These are phyloP conservation scores for Buceros bicornis DNA, from an alignment of 2,797 vertebrate species.

Conservation along the genomic window DNA sequence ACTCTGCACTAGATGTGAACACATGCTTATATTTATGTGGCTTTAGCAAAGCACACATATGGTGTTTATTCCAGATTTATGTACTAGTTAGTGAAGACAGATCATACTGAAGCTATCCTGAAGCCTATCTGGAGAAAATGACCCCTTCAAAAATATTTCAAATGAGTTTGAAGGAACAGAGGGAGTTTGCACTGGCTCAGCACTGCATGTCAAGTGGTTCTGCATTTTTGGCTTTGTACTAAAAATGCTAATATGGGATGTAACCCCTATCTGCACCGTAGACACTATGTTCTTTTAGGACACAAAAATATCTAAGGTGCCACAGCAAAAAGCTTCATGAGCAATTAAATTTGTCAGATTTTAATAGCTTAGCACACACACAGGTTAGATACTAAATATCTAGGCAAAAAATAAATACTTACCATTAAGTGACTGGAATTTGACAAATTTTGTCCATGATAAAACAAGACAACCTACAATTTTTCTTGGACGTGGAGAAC, in stretches of 20 bases:
- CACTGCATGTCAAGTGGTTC: not conserved
- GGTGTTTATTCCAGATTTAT: not conserved
- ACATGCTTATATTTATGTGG: not conserved
- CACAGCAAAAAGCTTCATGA: not conserved
- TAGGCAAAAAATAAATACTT: not conserved
- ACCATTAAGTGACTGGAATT: not conserved
- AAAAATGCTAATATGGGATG: not conserved
- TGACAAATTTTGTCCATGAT: not conserved
- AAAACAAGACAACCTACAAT: not conserved
- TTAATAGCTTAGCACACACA: not conserved
- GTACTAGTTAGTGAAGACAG: not conserved
- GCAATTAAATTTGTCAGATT: not conserved
- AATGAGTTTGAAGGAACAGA: not conserved
- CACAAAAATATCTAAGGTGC: not conserved
- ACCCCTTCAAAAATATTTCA: not conserved
- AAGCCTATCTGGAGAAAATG: not conserved
- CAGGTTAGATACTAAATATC: not conserved
- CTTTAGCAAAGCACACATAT: not conserved
- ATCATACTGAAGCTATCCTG: not conserved
- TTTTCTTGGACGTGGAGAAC: not conserved
- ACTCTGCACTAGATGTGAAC: not conserved
- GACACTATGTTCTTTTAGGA: not conserved
- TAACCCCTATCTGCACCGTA: not conserved
- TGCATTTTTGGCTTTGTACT: not conserved
- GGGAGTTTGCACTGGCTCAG: not conserved